Evolutionary conservation across 1,140 invertebrate species (phyloP), one percentile per base, ranked within the genome.

Genomic region (Cherax quadricarinatus): DNA sequence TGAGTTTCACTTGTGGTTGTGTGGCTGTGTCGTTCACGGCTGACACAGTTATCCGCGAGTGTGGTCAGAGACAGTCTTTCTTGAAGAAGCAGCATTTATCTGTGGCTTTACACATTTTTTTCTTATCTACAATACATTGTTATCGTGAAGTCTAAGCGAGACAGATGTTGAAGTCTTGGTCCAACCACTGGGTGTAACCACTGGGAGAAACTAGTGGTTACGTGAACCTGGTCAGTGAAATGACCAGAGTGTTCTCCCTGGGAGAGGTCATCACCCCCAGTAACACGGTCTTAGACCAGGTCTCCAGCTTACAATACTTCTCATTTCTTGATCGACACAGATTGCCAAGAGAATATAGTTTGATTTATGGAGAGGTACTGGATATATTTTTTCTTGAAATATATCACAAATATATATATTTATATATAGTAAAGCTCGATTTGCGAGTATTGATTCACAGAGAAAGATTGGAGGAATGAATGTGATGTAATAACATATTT

Each of bases 361-460:
- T 5, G 62, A 66, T 66, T 60, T 60, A 60, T 60, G 1, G 18
- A 66, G 18, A 66, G 62, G 12, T 66, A 21, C 14, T 21, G 62
- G 18, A 78, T 78, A 53, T 78, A 51, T 51, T n/a, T 53, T 18
- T 10, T 49, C 18, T 73, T 57, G 21, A 84, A 57, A 91, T 85
- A 85, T 51, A 91, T 91, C 51, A 85, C 62, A 70, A 85, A 91
- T 81, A n/a, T 70, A 21, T 70, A 10, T 48, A n/a, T n/a, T n/a
- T n/a, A 41, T 41, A 41, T 60, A 83, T 49, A 53, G 62, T 82
- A 81, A 89, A 89, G 83, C 70, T 78, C 88, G 75, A 21, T 80
- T 60, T 83, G 81, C 81, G 81, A 83, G 81, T 83, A 83, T 83
- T 83, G 16, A 83, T 83, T 83, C 51, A 57, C 48, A 83, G 81